Conservation (phyloP, 1,140 invertebrate species). For the Helicorthomorpha holstii region DNA sequence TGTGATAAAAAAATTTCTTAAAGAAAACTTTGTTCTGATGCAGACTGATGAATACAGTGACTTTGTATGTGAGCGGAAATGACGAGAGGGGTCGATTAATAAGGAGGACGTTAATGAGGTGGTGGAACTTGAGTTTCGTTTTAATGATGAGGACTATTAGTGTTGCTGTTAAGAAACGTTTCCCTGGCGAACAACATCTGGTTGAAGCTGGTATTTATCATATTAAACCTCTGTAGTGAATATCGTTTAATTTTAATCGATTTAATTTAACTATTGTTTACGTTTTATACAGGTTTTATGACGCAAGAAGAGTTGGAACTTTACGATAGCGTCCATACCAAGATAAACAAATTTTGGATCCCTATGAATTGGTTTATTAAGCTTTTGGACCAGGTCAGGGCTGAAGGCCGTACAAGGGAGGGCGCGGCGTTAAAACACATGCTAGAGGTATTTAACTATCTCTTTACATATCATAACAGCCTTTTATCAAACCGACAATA, state of each 20-base stretch:
- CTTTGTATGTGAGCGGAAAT: conserved; percentile 14
- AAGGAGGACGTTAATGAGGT: conserved; percentile 16
- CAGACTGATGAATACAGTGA: conserved; percentile 14
- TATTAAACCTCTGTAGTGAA: neutral
- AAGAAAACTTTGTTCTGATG: too few species aligned
- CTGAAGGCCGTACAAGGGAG: conserved; percentile 57
- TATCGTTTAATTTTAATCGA: too few species aligned
- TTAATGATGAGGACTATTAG: conserved; percentile 14
- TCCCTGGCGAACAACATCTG: conserved; percentile 14
- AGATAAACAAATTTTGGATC: conserved; percentile 89
- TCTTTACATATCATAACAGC: neutral
- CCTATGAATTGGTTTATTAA: conserved; percentile 79
- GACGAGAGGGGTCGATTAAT: conserved; percentile 17
- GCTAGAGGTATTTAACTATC: conserved; percentile 1
- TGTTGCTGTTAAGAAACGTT: conserved; percentile 15
- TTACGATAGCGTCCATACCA: conserved; percentile 69
- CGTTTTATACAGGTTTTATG: conserved; percentile 51
- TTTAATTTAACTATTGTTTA: too few species aligned
- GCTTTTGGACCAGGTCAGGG: conserved; percentile 65
- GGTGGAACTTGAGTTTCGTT: conserved; percentile 11
- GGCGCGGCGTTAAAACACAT: conserved; percentile 18
- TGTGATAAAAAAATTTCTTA: too few species aligned
- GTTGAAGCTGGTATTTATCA: conserved; percentile 15
- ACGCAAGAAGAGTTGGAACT: conserved; percentile 76
- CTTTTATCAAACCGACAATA: neutral